Percentiles rank a stretch among this genome's conserved stretches.
Evolutionary conservation across 2,888 invertebrate species (phyloP).

Genomic region (Sarcophaga carnaria): DNA sequence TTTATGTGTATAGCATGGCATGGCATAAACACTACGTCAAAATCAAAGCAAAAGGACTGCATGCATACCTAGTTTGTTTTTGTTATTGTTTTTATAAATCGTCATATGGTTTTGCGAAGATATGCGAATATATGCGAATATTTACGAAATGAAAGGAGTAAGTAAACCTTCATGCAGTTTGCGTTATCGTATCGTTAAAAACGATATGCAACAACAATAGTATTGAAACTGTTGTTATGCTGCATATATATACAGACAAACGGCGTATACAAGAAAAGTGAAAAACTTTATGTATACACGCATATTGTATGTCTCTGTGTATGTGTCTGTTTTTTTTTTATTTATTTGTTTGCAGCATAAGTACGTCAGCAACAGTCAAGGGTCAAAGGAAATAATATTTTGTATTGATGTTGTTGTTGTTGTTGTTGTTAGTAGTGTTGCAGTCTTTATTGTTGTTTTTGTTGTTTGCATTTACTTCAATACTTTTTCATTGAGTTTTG

Average conservation of each 20-base stretch:
- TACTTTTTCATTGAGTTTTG: slow-evolving; percentile 54
- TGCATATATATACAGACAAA: background rate
- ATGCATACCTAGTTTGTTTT: background rate
- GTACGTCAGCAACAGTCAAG: slow-evolving; percentile 67
- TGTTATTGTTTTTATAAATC: background rate
- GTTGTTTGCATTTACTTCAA: slow-evolving; percentile 1
- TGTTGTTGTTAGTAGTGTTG: background rate
- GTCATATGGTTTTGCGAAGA: background rate
- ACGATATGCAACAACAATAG: slow-evolving; percentile 28
- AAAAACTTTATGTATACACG: too few relatives aligned
- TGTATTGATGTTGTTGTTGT: slow-evolving; percentile 10
- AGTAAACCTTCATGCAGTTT: background rate
- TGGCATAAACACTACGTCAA: background rate
- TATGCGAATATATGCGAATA: background rate
- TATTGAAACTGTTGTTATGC: slow-evolving; percentile 14
- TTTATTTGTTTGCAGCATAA: slow-evolving; percentile 38
- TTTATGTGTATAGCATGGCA: background rate
- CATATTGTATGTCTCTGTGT: too few relatives aligned
- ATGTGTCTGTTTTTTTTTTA: background rate
- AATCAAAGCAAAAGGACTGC: background rate
- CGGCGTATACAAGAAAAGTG: slow-evolving; percentile 1
- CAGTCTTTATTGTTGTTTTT: background rate
- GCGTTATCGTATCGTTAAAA: too few relatives aligned
- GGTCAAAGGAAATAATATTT: slow-evolving; percentile 59
- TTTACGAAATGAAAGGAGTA: background rate